Conservation (phyloP, 2,113 vertebrate genomes). For the Conger conger region DNA sequence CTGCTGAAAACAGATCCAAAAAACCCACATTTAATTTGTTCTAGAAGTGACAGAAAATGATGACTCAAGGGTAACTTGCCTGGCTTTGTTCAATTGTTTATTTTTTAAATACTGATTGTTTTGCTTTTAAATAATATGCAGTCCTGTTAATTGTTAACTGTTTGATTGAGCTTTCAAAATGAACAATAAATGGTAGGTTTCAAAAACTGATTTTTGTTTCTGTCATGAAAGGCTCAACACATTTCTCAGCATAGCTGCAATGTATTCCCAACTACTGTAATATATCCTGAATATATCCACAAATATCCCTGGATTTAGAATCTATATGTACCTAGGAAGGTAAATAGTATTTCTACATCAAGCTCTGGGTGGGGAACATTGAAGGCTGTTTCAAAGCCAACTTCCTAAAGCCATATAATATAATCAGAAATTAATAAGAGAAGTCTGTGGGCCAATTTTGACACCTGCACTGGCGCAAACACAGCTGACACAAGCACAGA, state of each 20-base stretch:
- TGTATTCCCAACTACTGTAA: background rate
- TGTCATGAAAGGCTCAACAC: slow-evolving; percentile 22
- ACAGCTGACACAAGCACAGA: too few relatives aligned
- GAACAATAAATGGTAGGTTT: slow-evolving; percentile 47
- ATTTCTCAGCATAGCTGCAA: background rate
- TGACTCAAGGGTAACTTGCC: slow-evolving; percentile 49
- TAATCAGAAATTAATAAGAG: background rate
- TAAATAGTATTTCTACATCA: too few relatives aligned
- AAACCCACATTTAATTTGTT: background rate
- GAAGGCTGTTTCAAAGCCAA: too few relatives aligned
- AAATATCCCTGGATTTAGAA: background rate
- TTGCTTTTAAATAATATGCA: slow-evolving; percentile 30
- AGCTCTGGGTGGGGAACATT: too few relatives aligned
- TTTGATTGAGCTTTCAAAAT: slow-evolving; percentile 39
- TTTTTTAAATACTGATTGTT: slow-evolving; percentile 28
- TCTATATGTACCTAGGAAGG: too few relatives aligned
- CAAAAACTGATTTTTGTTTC: slow-evolving; percentile 28
- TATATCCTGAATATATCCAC: background rate
- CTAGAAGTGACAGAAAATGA: background rate
- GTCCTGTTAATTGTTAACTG: slow-evolving; percentile 46
- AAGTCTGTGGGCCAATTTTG: background rate
- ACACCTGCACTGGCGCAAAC: too few relatives aligned
- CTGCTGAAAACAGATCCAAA: background rate
- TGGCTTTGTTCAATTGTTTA: slow-evolving; percentile 32
- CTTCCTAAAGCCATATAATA: too few relatives aligned